These are phyloP conservation scores for Lithodes maja DNA, from an alignment of 2,888 invertebrate species.

Conservation along the genomic window DNA sequence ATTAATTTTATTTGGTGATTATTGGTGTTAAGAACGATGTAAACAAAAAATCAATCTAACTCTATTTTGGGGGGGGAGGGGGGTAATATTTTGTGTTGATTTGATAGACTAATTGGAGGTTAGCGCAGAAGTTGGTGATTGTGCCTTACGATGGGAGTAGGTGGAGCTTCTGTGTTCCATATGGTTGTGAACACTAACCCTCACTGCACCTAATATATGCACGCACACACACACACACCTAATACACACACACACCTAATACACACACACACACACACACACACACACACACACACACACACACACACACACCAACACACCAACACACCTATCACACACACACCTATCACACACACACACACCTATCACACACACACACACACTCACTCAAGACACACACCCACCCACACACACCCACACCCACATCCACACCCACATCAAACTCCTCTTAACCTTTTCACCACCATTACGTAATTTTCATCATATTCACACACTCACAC, in stretches of 20 bases:
- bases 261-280: background rate
- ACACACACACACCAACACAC: background rate
- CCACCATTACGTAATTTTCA: no score
- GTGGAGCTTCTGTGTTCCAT: background rate
- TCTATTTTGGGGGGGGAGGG: no score
- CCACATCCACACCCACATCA: background rate
- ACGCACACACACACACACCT: background rate
- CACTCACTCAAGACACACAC: background rate
- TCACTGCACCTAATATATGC: background rate
- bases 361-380: background rate
- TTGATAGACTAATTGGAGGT: no score
- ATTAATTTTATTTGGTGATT: no score
- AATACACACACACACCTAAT: background rate
- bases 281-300: background rate
- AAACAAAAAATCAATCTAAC: no score
- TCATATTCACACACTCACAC: no score
- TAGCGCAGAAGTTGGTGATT: no score
- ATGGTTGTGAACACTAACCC: constrained; percentile 25
- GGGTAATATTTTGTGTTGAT: no score
- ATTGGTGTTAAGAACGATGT: no score
- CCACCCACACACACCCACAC: background rate
- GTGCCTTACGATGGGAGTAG: background rate
- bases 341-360: background rate
- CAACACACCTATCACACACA: background rate
- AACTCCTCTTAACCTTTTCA: background rate